Conservation (phyloP, 2,888 invertebrate genomes). For the Aradus depressus region DNA sequence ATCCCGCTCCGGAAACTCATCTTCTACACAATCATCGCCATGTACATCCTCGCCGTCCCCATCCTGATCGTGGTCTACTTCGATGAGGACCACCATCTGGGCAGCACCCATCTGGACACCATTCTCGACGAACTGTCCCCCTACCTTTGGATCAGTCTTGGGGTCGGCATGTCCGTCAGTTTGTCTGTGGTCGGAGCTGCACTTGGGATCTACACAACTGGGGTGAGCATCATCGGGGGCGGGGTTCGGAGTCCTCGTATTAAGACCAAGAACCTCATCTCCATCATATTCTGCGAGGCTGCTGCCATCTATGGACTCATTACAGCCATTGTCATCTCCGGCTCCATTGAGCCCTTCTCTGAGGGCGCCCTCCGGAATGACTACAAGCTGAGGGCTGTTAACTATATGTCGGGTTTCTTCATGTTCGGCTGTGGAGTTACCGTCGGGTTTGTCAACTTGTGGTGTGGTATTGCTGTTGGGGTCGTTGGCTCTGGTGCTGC, state of each 20-base stretch:
- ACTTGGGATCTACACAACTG: constrained; percentile 90
- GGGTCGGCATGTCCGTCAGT: constrained; percentile 91
- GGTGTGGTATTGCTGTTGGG: constrained; percentile 92
- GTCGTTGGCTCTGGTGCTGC: constrained; percentile 98
- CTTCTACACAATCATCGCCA: no score
- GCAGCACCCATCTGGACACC: no score
- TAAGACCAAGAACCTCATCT: constrained; percentile 36
- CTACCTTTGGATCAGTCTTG: constrained; percentile 91
- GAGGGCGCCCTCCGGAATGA: no score
- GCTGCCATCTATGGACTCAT: constrained; percentile 99
- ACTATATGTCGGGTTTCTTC: not conserved
- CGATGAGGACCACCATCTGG: no score
- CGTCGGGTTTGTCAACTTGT: constrained; percentile 90
- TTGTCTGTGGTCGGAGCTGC: constrained; percentile 97
- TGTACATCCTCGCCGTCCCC: no score
- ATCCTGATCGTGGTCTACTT: no score
- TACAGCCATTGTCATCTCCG: constrained; percentile 92
- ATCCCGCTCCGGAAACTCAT: no score
- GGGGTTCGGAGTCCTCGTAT: constrained; percentile 98
- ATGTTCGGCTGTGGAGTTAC: constrained; percentile 75
- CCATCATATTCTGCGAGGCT: constrained; percentile 47
- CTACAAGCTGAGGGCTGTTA: not conserved
- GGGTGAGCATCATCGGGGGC: constrained; percentile 63
- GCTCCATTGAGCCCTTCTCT: constrained; percentile 40
- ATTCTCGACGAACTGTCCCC: constrained; percentile 80